Evolutionary conservation across 2,888 invertebrate species (phyloP).

Genomic region (Tachina lurida): DNA sequence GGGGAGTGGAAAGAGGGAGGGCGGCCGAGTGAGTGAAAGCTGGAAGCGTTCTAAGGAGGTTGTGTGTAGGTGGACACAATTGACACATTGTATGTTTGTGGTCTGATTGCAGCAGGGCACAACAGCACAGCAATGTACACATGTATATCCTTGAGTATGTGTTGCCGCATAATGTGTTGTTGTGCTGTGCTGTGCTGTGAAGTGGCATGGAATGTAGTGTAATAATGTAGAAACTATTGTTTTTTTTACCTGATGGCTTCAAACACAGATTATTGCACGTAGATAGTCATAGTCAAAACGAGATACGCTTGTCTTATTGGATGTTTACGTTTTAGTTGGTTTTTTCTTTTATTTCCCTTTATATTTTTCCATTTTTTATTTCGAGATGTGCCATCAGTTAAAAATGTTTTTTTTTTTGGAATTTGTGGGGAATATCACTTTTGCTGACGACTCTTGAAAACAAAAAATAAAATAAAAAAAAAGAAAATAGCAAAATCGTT

Average conservation of each 20-base stretch:
- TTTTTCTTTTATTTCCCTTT: background rate
- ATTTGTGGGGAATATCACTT: slow-evolving; percentile 41
- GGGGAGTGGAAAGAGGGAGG: background rate
- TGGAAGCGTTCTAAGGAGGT: slow-evolving; percentile 56
- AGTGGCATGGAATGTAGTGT: slow-evolving; percentile 49
- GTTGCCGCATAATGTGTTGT: slow-evolving; percentile 2
- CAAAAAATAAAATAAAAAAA: slow-evolving; percentile 15
- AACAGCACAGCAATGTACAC: background rate
- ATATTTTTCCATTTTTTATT: slow-evolving; percentile 23
- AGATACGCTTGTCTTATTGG: slow-evolving; percentile 66
- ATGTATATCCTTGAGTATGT: background rate
- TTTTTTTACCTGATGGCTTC: slow-evolving; percentile 63
- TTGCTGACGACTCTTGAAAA: slow-evolving; percentile 53
- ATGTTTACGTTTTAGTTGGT: slow-evolving; percentile 51
- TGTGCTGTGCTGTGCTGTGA: slow-evolving; percentile 19
- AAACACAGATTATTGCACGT: slow-evolving; percentile 63
- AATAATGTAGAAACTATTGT: slow-evolving; percentile 65
- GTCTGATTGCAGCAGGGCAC: slow-evolving; percentile 41
- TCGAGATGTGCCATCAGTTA: slow-evolving; percentile 43
- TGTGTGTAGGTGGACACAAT: slow-evolving; percentile 65
- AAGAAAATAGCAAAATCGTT: background rate
- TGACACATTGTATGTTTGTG: slow-evolving; percentile 64
- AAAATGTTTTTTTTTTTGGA: slow-evolving; percentile 29
- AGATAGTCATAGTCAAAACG: slow-evolving; percentile 64
- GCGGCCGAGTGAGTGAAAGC: slow-evolving; percentile 3